phyloP scores from a whole-genome alignment of 2,888 invertebrate genomes.

The Polyploca ridens region DNA sequence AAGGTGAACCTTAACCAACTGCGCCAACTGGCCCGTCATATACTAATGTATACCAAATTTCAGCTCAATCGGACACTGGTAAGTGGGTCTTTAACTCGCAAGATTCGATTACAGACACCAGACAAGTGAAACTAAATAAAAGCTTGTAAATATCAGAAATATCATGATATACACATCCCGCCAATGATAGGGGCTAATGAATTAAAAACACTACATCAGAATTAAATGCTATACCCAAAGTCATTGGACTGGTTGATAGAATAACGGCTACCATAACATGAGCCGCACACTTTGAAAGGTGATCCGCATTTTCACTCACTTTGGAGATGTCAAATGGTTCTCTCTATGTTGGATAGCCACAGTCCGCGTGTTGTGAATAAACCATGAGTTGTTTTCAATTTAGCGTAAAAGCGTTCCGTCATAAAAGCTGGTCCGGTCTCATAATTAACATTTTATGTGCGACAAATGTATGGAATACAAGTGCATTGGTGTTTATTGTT shows the following conservation, averaged over 20 bases:
- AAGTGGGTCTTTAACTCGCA: no score
- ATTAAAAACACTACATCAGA: slow-evolving; percentile 58
- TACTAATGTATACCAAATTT: no score
- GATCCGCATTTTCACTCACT: slow-evolving; percentile 25
- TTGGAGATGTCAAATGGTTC: slow-evolving; percentile 55
- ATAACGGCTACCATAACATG: slow-evolving; percentile 47
- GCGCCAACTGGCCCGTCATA: no score
- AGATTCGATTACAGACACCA: no score
- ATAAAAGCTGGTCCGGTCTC: slow-evolving; percentile 68
- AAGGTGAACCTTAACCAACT: no score
- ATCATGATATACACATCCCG: slow-evolving; percentile 17
- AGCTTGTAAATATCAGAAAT: slow-evolving; percentile 14
- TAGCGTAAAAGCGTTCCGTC: slow-evolving; percentile 80
- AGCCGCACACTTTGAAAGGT: slow-evolving; percentile 38
- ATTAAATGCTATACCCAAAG: slow-evolving; percentile 49
- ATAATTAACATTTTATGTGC: slow-evolving; percentile 75
- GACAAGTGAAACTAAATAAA: no score
- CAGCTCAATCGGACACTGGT: no score
- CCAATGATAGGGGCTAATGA: slow-evolving; percentile 41
- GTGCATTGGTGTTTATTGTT: slow-evolving; percentile 44
- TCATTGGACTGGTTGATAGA: slow-evolving; percentile 49
- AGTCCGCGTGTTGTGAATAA: slow-evolving; percentile 73
- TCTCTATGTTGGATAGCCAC: slow-evolving; percentile 57
- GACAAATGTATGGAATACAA: slow-evolving; percentile 49
- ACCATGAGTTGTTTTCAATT: slow-evolving; percentile 83